Percentiles rank a stretch among this genome's conserved stretches.
These are phyloP conservation scores for Apis dorsata DNA, from an alignment of 1,140 invertebrate species.

Conservation along the genomic window DNA sequence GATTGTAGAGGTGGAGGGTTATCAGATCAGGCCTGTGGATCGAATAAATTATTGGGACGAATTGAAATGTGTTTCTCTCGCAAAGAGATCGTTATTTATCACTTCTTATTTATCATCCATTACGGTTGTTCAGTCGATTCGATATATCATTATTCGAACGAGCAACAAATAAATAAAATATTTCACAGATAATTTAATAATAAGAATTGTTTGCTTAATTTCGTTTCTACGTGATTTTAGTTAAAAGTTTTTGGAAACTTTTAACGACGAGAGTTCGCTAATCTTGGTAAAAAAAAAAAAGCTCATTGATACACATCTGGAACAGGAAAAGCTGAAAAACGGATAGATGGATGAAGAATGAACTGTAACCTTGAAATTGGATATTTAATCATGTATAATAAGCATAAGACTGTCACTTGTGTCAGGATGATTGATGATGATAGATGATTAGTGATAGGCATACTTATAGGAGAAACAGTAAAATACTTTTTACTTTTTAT, in stretches of 20 bases:
- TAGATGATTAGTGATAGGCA: neutral
- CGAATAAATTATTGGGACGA: conserved; percentile 18
- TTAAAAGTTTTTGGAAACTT: too few species aligned
- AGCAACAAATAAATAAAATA: neutral
- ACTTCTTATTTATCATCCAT: neutral
- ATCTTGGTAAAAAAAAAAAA: neutral
- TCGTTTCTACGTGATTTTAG: too few species aligned
- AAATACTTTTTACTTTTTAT: neutral
- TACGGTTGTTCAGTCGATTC: neutral
- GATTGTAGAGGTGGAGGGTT: neutral
- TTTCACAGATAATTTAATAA: too few species aligned
- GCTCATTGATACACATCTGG: too few species aligned
- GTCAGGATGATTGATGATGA: neutral
- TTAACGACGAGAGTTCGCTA: too few species aligned
- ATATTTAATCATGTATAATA: conserved; percentile 10
- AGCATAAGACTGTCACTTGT: neutral
- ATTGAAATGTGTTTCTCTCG: neutral
- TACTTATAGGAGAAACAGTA: neutral
- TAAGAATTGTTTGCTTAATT: too few species aligned
- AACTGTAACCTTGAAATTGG: neutral
- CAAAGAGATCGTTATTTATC: neutral
- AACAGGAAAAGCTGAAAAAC: neutral
- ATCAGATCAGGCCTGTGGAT: conserved; percentile 1
- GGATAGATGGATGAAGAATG: too few species aligned
- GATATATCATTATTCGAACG: too few species aligned